Conservation (phyloP, 2,888 invertebrate genomes). For the Cistogaster globosa region DNA sequence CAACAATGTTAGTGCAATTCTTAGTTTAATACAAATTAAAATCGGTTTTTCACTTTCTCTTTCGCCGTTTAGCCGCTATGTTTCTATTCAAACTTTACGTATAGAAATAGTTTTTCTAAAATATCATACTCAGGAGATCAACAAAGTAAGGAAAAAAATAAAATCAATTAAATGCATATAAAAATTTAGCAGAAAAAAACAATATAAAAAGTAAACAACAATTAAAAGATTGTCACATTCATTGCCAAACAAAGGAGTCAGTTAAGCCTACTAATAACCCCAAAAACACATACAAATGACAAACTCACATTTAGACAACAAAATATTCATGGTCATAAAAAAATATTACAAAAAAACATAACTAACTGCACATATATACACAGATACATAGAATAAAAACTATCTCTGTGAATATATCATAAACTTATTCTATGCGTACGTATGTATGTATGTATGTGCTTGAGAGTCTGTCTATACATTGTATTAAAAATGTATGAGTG, state of each 20-base stretch:
- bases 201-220: neutral
- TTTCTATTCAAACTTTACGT: slow-evolving; percentile 7
- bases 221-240: slow-evolving; percentile 39
- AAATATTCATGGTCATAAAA: slow-evolving; percentile 61
- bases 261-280: slow-evolving; percentile 15
- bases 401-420: slow-evolving; percentile 34
- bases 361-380: slow-evolving; percentile 13
- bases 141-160: slow-evolving; percentile 11
- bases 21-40: too few relatives aligned
- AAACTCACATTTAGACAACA: neutral
- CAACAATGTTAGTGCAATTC: neutral
- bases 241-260: slow-evolving; percentile 35
- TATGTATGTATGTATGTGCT: neutral
- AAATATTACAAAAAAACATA: slow-evolving; percentile 42
- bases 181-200: slow-evolving; percentile 15
- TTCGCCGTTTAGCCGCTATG: neutral
- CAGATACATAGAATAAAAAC: neutral
- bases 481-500: neutral
- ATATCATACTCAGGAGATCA: neutral
- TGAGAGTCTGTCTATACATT: slow-evolving; percentile 4
- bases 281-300: neutral
- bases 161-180: slow-evolving; percentile 34
- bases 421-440: slow-evolving; percentile 5
- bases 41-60: slow-evolving; percentile 28
- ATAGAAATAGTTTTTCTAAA: slow-evolving; percentile 25